Evolutionary conservation across 2,888 invertebrate species (phyloP), one percentile per base, ranked within the genome.

Genomic region (Charanyca ferruginea): DNA sequence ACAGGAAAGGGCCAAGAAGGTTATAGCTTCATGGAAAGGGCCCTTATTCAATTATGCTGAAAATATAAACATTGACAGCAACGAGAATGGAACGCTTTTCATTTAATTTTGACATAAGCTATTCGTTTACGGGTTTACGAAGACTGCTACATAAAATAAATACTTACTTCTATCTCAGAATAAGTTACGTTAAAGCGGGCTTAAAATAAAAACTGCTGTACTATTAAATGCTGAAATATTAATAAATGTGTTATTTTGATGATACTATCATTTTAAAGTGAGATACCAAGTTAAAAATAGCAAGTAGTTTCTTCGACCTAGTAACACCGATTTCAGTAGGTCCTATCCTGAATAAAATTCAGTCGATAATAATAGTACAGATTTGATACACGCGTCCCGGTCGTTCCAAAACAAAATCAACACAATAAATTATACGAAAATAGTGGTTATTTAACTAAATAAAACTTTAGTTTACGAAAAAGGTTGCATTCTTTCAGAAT

Each of bases 361-460:
- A 90, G 91, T 91, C 91, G 90, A 91, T 91, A 91, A 79, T 86
- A 83, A 79, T 77, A 73, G 77, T 74, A 83, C 79, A 80, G 74
- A 72, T 72, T 75, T 54, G 60, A 42, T 28, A 45, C 71, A 20
- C 67, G 78, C 67, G 54, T 58, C 44, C 45, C 61, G 67, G 67
- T 52, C 8, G 22, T 25, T 49, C 41, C 52, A 62, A 70, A 63
- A 70, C 64, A 76, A 71, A 73, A 63, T 18, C 32, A 45, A 48
- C 48, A 38, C 20, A 28, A 1, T 11, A 9, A 13, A 51, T 18
- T 35, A 22, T 16, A 73, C 32, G 25, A 65, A 38, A 44, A 51
- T 20, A 35, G 57, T 58, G 53, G 53, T 58, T 70, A 20, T 42
- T 2, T 9, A 32, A 3, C 20, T 2, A n/a, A 57, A 49, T 53